phyloP scores from a whole-genome alignment of 2,113 vertebrate genomes.

The Corythoichthys haematopterus region DNA sequence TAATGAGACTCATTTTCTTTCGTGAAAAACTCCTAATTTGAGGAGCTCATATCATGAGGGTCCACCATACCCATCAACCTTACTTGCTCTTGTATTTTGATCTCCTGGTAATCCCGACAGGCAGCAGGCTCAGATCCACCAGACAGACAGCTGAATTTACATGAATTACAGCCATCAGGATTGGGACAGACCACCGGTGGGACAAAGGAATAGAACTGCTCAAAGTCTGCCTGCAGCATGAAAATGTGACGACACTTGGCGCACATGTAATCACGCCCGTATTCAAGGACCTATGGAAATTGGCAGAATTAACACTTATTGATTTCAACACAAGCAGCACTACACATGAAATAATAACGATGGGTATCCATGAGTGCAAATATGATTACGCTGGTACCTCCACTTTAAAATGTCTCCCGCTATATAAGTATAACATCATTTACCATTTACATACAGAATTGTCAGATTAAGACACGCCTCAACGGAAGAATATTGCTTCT shows the following conservation, averaged over 20 bases:
- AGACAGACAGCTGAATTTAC: slow-evolving; percentile 84
- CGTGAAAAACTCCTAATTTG: too few species aligned
- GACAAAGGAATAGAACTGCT: slow-evolving; percentile 81
- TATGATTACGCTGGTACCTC: too few species aligned
- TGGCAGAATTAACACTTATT: not conserved
- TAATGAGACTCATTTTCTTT: too few species aligned
- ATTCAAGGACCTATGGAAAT: slow-evolving; percentile 77
- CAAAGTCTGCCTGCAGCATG: slow-evolving; percentile 78
- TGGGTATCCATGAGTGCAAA: not conserved
- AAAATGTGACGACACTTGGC: slow-evolving; percentile 85
- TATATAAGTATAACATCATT: too few species aligned
- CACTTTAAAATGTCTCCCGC: too few species aligned
- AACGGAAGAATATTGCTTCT: too few species aligned
- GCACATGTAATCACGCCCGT: slow-evolving; percentile 89
- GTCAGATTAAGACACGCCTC: too few species aligned
- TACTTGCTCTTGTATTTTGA: slow-evolving; percentile 97
- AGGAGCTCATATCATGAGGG: too few species aligned
- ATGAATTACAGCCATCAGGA: slow-evolving; percentile 79
- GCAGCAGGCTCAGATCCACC: slow-evolving; percentile 69
- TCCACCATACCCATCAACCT: not conserved
- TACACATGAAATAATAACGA: not conserved
- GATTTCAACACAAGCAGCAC: not conserved
- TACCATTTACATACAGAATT: too few species aligned
- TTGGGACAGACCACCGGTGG: slow-evolving; percentile 76
- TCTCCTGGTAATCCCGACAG: slow-evolving; percentile 94